Base-by-base conservation (phyloP, 2,888 invertebrate species). In the Diaphora mendica region DNA sequence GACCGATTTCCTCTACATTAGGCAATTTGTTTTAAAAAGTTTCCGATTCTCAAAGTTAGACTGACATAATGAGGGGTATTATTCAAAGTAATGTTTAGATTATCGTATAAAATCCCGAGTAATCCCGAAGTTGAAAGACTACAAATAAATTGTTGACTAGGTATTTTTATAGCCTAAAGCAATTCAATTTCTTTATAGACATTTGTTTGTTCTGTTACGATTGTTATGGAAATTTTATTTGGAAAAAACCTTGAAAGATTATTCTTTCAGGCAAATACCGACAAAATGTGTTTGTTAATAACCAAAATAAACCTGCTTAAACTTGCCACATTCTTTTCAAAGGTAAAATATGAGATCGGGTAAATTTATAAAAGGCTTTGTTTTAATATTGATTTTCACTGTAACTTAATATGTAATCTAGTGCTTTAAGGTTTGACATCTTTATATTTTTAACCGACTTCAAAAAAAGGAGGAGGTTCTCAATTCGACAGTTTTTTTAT, bases 1-100 rank as follows among this genome's bases (percentile, higher is more conserved):
- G 90, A 91, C 89, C 89, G 90, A 91, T 89, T 90, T 89, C 84
- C 87, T 89, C 87, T 89, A 89, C 91, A 91, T 91, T 91, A 91
- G 88, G 89, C 85, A 89, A 89, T 90, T 91, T 90, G 88, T 90
- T 90, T 90, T 88, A n/a, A 88, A 90, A 91, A 91, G 87, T 91
- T 90, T 78, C 81, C 85, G 81, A 89, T 90, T 87, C 82, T 78
- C 75, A 76, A 87, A 87, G 88, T 88, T 88, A 82, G 80, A 79
- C 77, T 81, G 73, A 78, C 79, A 86, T 87, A 89, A 90, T 88
- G 85, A 87, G 85, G 77, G 81, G 77, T 84, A 88, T 86, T 89
- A 83, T 86, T 89, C 87, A 85, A 64, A 26, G 81, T 82, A 72
- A 80, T 74, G 77, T 81, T 73, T 66, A 64, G 79, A 86, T 83